Conservation (phyloP, 2,113 vertebrate species). For the Sebastes schlegelii region DNA sequence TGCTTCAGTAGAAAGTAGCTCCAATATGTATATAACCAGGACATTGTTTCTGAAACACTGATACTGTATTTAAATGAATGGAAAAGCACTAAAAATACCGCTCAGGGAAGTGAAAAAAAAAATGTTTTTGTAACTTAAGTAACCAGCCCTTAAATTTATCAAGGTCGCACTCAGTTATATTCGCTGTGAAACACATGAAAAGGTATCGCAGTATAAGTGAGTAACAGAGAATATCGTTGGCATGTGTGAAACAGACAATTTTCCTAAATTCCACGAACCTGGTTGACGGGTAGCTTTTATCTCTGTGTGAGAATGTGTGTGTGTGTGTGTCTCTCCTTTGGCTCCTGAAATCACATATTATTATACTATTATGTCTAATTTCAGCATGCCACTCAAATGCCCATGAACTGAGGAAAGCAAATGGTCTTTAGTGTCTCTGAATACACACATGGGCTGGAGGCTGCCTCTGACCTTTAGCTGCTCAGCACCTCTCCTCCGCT, state of each 20-base stretch:
- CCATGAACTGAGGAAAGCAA: slow-evolving; percentile 51
- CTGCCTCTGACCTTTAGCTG: slow-evolving; percentile 70
- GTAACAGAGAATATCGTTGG: slow-evolving; percentile 20
- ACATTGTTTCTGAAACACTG: not conserved
- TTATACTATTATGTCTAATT: slow-evolving; percentile 64
- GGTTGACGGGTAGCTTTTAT: slow-evolving; percentile 46
- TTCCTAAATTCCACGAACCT: slow-evolving; percentile 15
- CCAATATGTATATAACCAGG: too few species aligned
- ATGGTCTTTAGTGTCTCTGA: slow-evolving; percentile 55
- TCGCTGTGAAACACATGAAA: not conserved
- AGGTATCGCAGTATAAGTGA: slow-evolving; percentile 5
- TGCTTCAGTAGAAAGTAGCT: not conserved
- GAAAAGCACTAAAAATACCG: not conserved
- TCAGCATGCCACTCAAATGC: slow-evolving; percentile 55
- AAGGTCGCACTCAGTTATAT: not conserved
- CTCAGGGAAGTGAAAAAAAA: not conserved
- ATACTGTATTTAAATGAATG: not conserved
- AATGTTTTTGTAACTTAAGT: not conserved
- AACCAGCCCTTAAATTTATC: not conserved
- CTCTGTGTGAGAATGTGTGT: not conserved
- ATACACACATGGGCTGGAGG: slow-evolving; percentile 54
- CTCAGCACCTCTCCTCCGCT: slow-evolving; percentile 59
- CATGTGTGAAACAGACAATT: slow-evolving; percentile 34
- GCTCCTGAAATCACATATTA: slow-evolving; percentile 63
- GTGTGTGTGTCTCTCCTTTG: slow-evolving; percentile 5